phyloP scores from a whole-genome alignment of 2,113 vertebrate genomes.

The Zosterops borbonicus region DNA sequence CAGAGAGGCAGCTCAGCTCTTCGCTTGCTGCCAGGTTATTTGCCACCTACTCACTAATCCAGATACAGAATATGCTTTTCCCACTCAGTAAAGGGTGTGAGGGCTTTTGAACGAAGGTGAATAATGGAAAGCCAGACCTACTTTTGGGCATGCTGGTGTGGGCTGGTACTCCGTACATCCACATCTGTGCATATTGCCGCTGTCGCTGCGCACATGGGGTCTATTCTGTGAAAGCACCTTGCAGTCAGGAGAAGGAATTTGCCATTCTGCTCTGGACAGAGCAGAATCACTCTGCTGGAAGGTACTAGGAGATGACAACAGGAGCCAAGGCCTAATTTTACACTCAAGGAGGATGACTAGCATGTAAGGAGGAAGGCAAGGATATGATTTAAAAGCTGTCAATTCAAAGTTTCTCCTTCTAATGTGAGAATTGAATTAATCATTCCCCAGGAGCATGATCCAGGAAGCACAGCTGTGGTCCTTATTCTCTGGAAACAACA shows the following conservation, averaged over 20 bases:
- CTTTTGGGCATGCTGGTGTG: rapidly evolving
- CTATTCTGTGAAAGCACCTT: not conserved
- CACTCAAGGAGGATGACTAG: not conserved
- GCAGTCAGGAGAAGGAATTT: not conserved
- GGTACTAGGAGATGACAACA: not conserved
- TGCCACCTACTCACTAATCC: not conserved
- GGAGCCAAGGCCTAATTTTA: not conserved
- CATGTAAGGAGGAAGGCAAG: not conserved
- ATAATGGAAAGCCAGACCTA: not conserved
- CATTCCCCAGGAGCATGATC: not conserved
- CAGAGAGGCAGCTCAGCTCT: not conserved
- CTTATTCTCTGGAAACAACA: not conserved
- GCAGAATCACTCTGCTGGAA: not conserved
- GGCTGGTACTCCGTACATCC: rapidly evolving
- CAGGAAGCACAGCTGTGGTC: not conserved
- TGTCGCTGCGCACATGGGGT: rapidly evolving
- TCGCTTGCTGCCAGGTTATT: rapidly evolving
- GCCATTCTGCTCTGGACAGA: not conserved
- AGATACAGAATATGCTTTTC: not conserved
- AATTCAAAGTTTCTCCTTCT: not conserved
- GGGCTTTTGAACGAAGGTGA: not conserved
- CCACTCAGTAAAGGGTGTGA: not conserved
- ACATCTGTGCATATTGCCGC: rapidly evolving
- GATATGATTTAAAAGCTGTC: not conserved
- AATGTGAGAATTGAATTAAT: not conserved